These are phyloP conservation scores for Cairina moschata DNA, from an alignment of 2,113 vertebrate genomes.

Conservation along the genomic window DNA sequence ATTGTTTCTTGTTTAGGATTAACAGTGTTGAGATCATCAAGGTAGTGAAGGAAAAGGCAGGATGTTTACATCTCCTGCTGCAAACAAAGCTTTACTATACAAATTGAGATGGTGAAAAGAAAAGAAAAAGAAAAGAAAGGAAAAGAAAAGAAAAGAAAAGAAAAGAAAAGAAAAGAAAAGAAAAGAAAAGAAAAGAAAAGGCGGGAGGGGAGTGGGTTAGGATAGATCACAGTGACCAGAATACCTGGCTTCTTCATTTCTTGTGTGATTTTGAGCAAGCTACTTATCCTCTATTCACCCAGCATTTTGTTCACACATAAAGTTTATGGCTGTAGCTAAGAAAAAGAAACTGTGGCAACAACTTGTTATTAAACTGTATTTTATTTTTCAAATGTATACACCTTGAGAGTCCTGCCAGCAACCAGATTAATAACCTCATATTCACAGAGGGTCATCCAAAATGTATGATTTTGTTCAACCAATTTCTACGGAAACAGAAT, in stretches of 20 bases:
- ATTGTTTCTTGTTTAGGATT: not conserved
- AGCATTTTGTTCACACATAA: not conserved
- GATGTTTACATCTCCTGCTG: not conserved
- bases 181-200: too few species aligned
- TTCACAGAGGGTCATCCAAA: not conserved
- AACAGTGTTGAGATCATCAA: not conserved
- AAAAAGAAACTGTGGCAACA: fast-evolving
- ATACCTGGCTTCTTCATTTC: not conserved
- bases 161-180: too few species aligned
- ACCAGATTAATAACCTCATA: not conserved
- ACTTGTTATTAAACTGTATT: not conserved
- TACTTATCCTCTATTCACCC: not conserved
- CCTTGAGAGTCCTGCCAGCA: not conserved
- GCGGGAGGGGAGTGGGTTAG: not conserved
- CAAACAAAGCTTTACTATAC: not conserved
- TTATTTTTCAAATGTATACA: not conserved
- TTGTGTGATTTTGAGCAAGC: not conserved
- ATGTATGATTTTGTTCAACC: not conserved
- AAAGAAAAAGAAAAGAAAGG: not conserved
- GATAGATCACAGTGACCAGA: not conserved
- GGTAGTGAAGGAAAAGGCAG: not conserved
- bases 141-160: too few species aligned
- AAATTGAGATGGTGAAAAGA: not conserved
- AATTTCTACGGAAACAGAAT: not conserved
- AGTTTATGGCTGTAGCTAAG: not conserved